phyloP scores from a whole-genome alignment of 2,797 vertebrate species.

The Cossypha niveicapilla region DNA sequence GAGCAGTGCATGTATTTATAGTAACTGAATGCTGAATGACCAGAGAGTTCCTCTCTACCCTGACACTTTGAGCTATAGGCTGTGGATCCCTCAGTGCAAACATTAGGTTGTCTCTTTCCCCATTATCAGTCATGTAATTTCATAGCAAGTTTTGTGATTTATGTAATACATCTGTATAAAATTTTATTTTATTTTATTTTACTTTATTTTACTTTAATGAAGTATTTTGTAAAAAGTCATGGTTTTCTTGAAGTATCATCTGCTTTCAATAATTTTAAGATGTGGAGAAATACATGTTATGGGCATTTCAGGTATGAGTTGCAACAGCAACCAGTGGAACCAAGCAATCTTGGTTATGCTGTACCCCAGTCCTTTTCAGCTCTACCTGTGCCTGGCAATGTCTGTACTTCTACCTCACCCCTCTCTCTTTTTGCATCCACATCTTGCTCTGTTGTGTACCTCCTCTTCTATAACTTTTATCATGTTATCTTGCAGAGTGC shows the following conservation, averaged over 20 bases:
- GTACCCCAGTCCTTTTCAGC: not conserved
- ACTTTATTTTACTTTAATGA: not conserved
- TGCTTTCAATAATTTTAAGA: not conserved
- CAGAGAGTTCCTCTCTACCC: not conserved
- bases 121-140: not conserved
- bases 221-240: not conserved
- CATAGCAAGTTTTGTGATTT: not conserved
- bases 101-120: not conserved
- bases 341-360: not conserved
- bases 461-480: not conserved
- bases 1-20: not conserved
- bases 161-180: not conserved
- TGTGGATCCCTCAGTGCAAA: not conserved
- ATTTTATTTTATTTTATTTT: not conserved
- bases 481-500: not conserved
- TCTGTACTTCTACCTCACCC: not conserved
- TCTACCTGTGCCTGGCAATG: not conserved
- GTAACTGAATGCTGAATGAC: not conserved
- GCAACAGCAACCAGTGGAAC: not conserved
- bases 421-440: not conserved
- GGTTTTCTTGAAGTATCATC: accelerated
- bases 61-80: not conserved
- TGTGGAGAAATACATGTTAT: accelerated
- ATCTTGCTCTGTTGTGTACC: not conserved
- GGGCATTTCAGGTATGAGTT: not conserved